Conservation (phyloP, 2,113 vertebrate species). For the Zapus hudsonius region DNA sequence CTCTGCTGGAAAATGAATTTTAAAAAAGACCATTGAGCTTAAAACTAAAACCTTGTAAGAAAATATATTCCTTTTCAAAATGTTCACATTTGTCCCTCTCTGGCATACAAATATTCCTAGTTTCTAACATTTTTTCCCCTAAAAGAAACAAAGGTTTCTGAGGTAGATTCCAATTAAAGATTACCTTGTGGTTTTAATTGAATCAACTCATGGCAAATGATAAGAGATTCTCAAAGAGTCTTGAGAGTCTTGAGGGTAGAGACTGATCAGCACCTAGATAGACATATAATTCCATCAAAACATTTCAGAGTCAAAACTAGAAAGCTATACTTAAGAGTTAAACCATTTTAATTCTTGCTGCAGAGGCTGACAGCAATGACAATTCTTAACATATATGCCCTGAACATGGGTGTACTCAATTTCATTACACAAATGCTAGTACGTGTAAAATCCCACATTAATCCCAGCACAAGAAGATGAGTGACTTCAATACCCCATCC, state of each 20-base stretch:
- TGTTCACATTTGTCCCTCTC: not conserved
- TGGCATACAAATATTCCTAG: not conserved
- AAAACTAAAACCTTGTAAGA: slow-evolving; percentile 5
- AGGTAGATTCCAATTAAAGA: slow-evolving; percentile 3
- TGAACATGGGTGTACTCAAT: too few species aligned
- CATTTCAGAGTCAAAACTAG: slow-evolving; percentile 7
- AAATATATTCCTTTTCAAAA: slow-evolving; percentile 50
- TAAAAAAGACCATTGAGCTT: not conserved
- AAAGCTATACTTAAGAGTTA: not conserved
- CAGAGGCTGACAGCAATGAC: not conserved
- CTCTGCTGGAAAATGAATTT: too few species aligned
- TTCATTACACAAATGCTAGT: too few species aligned
- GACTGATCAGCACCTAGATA: not conserved
- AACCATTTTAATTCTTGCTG: slow-evolving; percentile 9
- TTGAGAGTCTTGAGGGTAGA: not conserved
- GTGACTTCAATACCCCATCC: too few species aligned
- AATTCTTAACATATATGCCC: too few species aligned
- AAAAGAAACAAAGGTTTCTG: slow-evolving; percentile 34
- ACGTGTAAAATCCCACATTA: too few species aligned
- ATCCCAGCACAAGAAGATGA: too few species aligned
- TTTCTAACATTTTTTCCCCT: not conserved
- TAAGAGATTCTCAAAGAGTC: not conserved
- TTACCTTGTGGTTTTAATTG: slow-evolving; percentile 37
- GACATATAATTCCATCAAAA: not conserved
- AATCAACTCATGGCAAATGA: not conserved